phyloP scores from a whole-genome alignment of 1,140 invertebrate genomes.

The Neocloeon triangulifer region DNA sequence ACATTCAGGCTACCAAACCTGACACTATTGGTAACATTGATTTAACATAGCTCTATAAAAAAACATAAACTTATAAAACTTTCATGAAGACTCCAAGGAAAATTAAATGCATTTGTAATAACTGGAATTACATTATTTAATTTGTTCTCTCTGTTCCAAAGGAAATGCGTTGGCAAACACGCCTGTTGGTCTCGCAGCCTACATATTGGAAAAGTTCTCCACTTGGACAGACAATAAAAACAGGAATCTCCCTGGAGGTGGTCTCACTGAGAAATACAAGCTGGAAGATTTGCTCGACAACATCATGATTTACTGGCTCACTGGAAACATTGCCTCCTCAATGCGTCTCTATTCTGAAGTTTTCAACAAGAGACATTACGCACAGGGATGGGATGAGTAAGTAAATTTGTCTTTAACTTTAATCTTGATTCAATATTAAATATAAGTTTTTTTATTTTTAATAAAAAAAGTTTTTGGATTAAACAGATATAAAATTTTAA shows the following conservation, averaged over 20 bases:
- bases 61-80: too few species aligned
- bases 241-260: conserved; percentile 37
- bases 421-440: too few species aligned
- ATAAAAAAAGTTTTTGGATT: conserved; percentile 7
- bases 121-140: not conserved
- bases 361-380: conserved; percentile 18
- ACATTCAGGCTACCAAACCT: conserved; percentile 72
- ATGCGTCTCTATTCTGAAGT: conserved; percentile 50
- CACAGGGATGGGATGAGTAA: conserved; percentile 23
- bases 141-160: conserved; percentile 15
- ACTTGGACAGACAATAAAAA: conserved; percentile 41
- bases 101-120: not conserved
- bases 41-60: conserved; percentile 10
- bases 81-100: not conserved
- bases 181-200: conserved; percentile 53
- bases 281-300: conserved; percentile 66
- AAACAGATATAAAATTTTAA: too few species aligned
- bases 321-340: conserved; percentile 50
- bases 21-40: conserved; percentile 55
- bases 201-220: conserved; percentile 70
- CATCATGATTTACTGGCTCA: conserved; percentile 71
- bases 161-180: conserved; percentile 35
- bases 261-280: conserved; percentile 22
- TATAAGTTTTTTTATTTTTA: conserved; percentile 4
- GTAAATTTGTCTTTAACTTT: too few species aligned